Conservation (phyloP, 2,888 invertebrate species). For the Amphimallon solstitiale region DNA sequence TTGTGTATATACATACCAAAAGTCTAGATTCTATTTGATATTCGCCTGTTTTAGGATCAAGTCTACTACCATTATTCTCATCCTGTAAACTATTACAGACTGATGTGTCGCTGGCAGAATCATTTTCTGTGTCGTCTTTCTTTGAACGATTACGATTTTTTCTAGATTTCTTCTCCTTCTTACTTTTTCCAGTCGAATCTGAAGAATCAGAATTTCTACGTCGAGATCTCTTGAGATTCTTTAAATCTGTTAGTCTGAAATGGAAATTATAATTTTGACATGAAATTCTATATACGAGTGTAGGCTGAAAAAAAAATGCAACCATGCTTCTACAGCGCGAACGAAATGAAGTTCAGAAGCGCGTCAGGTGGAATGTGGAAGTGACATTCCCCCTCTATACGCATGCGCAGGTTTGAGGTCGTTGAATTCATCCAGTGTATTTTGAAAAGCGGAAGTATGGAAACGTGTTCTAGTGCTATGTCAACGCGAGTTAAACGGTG, state of each 20-base stretch:
- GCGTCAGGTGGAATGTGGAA: no score
- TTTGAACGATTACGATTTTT: conserved; percentile 42
- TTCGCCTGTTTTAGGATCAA: conserved; percentile 50
- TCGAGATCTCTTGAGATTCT: conserved; percentile 41
- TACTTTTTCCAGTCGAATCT: conserved; percentile 34
- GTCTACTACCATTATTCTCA: neutral
- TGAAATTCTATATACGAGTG: neutral
- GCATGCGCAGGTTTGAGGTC: no score
- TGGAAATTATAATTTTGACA: neutral
- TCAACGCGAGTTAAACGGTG: no score
- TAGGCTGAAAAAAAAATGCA: neutral
- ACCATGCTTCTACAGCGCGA: no score
- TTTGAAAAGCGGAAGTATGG: no score
- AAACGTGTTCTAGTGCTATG: no score
- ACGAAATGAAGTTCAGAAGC: no score
- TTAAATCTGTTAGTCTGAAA: conserved; percentile 46
- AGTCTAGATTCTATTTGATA: no score
- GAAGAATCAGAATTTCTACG: conserved; percentile 38
- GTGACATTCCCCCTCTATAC: no score
- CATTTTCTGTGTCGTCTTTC: neutral
- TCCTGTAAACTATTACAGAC: conserved; percentile 6
- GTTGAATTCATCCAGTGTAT: no score
- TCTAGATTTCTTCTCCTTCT: conserved; percentile 31
- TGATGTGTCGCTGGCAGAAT: conserved; percentile 20
- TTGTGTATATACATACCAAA: no score